Evolutionary conservation across 2,113 vertebrate genomes (phyloP), one percentile per base, ranked within the genome.

Genomic region (Fukomys damarensis): DNA sequence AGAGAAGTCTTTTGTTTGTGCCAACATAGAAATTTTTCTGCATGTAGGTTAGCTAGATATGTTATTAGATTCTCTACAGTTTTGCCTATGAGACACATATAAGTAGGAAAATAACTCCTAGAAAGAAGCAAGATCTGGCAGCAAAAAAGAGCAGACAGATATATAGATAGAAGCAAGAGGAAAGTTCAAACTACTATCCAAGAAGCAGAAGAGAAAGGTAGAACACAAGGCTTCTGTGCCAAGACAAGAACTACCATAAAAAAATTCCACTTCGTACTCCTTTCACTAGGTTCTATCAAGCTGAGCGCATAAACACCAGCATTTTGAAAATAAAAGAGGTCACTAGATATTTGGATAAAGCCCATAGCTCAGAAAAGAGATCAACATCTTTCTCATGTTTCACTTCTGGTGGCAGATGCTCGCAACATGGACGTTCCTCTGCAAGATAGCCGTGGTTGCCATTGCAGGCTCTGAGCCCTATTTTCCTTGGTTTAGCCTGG

Each of bases 301-400:
- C 52, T 65, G 89, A 92, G 11, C 9, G 65, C 54, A 72, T 86
- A 65, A 86, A 89, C 10, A 61, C 26, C 11, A 52, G 49, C 28
- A 13, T 94, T 96, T 72, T 82, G 54, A 79, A 89, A 86, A 93
- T 52, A 92, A 92, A 80, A 85, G 41, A 35, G 12, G 14, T 77
- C 77, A 46, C 22, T 83, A 16, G 19, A 20, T 83, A 65, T 86
- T 89, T 93, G 52, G 30, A 59, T 41, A 76, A 94, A 96, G 86
- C 2, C 30, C 59, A 38, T 86, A 82, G 61, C 54, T 41, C 54
- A 89, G 65, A 91, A 80, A 87, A 93, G 26, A 91, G 28, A 91
- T 30, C 35, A 72, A 22, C 7, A 38, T 7, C 35, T 90, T 90
- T 84, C 30, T 72, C 72, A 87, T 32, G 43, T 61, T 65, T 17